A percentile compares a stretch with the other conserved stretches of the same genome.
phyloP scores from a whole-genome alignment of 2,113 vertebrate genomes.

The Megaceryle torquata region DNA sequence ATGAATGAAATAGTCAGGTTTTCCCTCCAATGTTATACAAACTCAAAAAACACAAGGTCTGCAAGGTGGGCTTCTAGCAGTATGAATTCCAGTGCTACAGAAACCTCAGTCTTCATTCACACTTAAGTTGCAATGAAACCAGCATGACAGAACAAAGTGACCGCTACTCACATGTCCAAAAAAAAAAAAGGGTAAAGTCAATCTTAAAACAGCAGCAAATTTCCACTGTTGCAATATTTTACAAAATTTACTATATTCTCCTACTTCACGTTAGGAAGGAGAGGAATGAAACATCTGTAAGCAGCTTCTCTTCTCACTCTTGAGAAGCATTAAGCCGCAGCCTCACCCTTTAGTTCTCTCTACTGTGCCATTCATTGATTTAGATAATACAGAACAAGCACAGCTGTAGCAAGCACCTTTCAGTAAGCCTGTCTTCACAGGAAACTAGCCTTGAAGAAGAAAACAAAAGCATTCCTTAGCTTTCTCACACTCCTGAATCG shows the following conservation, averaged over 20 bases:
- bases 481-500: not conserved
- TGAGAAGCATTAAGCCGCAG: not conserved
- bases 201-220: not conserved
- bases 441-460: not conserved
- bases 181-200: not conserved
- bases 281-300: not conserved
- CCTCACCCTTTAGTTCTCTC: not conserved
- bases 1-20: not conserved
- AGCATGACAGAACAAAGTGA: not conserved
- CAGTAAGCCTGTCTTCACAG: not conserved
- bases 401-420: not conserved
- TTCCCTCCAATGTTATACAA: not conserved
- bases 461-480: not conserved
- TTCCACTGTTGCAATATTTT: not conserved
- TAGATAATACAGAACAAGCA: not conserved
- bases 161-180: not conserved
- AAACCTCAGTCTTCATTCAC: not conserved
- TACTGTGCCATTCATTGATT: not conserved
- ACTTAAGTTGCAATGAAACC: not conserved
- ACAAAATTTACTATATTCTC: not conserved
- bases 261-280: accelerated
- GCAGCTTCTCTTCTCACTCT: not conserved
- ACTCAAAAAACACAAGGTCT: not conserved
- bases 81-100: not conserved
- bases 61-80: not conserved